Evolutionary conservation across 2,888 invertebrate species (phyloP), one percentile per base, ranked within the genome.

Genomic region (Ochropleura leucogaster): DNA sequence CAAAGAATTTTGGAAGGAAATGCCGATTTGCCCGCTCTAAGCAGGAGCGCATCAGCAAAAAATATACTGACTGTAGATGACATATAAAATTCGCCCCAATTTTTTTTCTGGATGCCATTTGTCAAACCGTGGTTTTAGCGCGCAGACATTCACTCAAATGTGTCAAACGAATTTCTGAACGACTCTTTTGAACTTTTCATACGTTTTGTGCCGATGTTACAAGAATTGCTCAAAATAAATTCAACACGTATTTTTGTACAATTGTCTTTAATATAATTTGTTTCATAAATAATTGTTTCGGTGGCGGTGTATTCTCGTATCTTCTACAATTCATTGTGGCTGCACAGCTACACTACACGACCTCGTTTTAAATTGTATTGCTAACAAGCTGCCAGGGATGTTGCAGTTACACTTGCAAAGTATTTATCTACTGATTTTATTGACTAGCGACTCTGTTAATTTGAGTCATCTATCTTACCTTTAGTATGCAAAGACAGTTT

Each of bases 361-460:
- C 80, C 87, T 86, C 68, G 60, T 86, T 86, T 79, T 70, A 75
- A 80, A 82, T 78, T 72, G 73, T 78, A 40, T 18, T 66, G 70
- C 51, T 73, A 79, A 77, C 71, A 71, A 71, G 62, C n/a, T 59
- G 46, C 51, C 59, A 84, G 78, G 82, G 82, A 62, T 78, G 66
- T 53, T 74, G 71, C 59, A 68, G 63, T 55, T n/a, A 42, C n/a
- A 42, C n/a, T 71, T 49, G 63, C 46, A 63, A 71, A 47, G 49
- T 70, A 66, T 79, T 20, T 64, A 66, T 79, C n/a, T 64, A 66
- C 20, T 44, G 55, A 67, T 51, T 55, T n/a, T n/a, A n/a, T n/a
- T n/a, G n/a, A n/a, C n/a, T 20, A 80, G 60, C 14, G 40, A 59
- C 44, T 7, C 16, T 49, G 9, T 40, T 40, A 59, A 65, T 68